These are phyloP conservation scores for Apoda limacodes DNA, from an alignment of 2,888 invertebrate species.

Conservation along the genomic window DNA sequence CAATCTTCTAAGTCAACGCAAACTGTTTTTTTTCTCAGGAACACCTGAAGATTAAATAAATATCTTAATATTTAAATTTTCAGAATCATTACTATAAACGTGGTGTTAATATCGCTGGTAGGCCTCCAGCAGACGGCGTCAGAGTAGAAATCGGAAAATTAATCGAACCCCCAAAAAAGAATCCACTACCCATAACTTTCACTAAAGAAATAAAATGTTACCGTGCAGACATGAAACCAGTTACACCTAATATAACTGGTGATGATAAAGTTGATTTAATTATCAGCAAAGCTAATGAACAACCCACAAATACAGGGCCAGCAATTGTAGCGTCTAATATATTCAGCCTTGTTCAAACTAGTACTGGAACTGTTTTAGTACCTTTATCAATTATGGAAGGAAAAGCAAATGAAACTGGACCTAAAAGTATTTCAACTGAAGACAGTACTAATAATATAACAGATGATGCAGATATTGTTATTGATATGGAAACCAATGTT, in stretches of 20 bases:
- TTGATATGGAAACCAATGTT: conserved; percentile 1
- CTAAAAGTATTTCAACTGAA: conserved; percentile 20
- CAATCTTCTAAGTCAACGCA: too few relatives aligned
- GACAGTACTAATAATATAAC: conserved; percentile 1
- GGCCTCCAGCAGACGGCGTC: conserved; percentile 28
- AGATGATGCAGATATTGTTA: conserved; percentile 5
- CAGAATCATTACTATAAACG: conserved; percentile 12
- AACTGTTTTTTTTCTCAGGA: too few relatives aligned
- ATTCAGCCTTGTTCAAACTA: conserved; percentile 32
- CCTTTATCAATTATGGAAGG: too few relatives aligned
- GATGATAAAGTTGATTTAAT: neutral
- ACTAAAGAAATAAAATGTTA: conserved; percentile 22
- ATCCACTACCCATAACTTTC: conserved; percentile 37
- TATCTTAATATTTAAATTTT: too few relatives aligned
- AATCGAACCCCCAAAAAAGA: conserved; percentile 22
- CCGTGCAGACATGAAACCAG: neutral
- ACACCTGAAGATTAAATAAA: neutral
- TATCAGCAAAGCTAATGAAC: neutral
- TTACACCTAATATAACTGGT: neutral
- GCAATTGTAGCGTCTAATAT: conserved; percentile 18
- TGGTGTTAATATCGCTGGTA: too few relatives aligned
- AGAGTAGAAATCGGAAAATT: conserved; percentile 25
- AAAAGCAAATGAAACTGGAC: conserved; percentile 21
- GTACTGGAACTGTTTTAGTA: conserved; percentile 28
- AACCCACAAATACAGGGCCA: neutral